phyloP scores from a whole-genome alignment of 1,140 invertebrate genomes.

The Chionoecetes opilio region DNA sequence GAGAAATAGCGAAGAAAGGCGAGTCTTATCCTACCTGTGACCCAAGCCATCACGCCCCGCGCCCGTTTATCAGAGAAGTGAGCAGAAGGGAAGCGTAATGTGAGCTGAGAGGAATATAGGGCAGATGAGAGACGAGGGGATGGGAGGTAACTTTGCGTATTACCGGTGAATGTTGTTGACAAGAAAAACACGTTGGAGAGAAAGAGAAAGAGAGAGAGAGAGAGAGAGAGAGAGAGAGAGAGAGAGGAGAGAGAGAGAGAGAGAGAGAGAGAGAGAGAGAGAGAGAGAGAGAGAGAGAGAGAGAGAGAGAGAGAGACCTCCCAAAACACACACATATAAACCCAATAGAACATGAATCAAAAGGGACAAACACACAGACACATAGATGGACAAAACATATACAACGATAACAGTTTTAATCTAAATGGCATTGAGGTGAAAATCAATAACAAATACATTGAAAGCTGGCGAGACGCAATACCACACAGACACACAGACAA shows the following conservation, averaged over 20 bases:
- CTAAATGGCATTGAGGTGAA: neutral
- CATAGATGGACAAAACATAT: neutral
- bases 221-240: neutral
- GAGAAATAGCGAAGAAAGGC: neutral
- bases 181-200: neutral
- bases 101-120: neutral
- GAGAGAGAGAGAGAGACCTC: neutral
- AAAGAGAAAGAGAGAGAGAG: neutral
- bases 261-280: neutral
- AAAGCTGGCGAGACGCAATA: neutral
- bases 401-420: neutral
- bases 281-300: slow-evolving; percentile 12
- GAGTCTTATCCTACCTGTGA: neutral
- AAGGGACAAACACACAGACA: neutral
- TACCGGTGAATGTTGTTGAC: neutral
- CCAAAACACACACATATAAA: too few relatives aligned
- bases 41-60: neutral
- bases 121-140: neutral
- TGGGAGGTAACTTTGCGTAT: neutral
- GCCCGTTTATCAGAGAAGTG: neutral
- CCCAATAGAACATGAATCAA: neutral
- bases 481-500: neutral
- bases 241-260: neutral
- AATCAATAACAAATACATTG: neutral
- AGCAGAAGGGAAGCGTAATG: neutral